Evolutionary conservation across 2,797 vertebrate genomes (phyloP).

Genomic region (Acipenser ruthenus): DNA sequence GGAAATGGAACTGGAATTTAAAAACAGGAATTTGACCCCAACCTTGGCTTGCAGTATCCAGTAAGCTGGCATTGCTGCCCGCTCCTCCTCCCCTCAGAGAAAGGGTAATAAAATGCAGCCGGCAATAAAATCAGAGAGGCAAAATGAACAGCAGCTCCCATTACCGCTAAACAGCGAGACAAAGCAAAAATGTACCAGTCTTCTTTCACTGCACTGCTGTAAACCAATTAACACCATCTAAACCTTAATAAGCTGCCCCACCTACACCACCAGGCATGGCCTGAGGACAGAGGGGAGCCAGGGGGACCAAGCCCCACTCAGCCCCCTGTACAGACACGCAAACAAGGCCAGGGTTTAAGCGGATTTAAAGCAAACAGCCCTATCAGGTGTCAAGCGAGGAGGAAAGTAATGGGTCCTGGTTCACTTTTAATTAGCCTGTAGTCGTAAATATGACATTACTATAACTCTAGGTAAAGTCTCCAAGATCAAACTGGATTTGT

Average conservation of each 20-base stretch:
- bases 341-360: background rate
- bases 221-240: constrained; percentile 27
- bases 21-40: too few relatives aligned
- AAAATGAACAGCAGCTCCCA: constrained; percentile 5
- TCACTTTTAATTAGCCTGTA: background rate
- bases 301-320: background rate
- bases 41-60: too few relatives aligned
- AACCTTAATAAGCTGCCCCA: constrained; percentile 24
- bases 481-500: too few relatives aligned
- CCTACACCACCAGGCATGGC: background rate
- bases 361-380: background rate
- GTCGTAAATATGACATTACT: too few relatives aligned
- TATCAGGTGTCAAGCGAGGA: background rate
- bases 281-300: background rate
- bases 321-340: constrained; percentile 1
- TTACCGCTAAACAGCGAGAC: background rate
- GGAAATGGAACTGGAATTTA: too few relatives aligned
- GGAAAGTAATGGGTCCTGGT: background rate
- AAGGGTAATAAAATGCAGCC: background rate
- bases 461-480: too few relatives aligned
- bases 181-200: background rate
- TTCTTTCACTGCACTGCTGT: constrained; percentile 1
- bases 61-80: too few relatives aligned
- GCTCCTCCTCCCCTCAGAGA: too few relatives aligned
- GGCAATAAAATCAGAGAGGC: constrained; percentile 14